Evolutionary conservation across 2,797 vertebrate genomes (phyloP).

Genomic region (Notamacropus eugenii): DNA sequence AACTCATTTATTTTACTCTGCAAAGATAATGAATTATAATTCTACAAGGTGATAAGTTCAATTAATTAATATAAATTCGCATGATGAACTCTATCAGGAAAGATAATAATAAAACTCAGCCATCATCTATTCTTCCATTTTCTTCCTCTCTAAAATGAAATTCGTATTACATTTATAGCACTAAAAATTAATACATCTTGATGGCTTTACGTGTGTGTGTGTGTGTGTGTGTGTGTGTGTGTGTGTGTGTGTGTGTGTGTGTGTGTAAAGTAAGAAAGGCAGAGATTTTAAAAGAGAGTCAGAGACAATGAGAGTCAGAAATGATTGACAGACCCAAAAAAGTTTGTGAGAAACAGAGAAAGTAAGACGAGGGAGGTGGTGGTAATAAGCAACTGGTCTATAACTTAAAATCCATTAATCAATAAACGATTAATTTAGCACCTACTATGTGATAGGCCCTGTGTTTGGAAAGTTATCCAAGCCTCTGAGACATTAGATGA

Average conservation of each 20-base stretch:
- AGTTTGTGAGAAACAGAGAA: too few relatives aligned
- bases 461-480: neutral
- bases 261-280: neutral
- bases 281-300: neutral
- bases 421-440: neutral
- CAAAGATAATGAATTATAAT: neutral
- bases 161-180: neutral
- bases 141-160: neutral
- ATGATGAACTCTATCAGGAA: neutral
- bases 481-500: neutral
- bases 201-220: neutral
- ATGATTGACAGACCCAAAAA: neutral
- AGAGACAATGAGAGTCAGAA: neutral
- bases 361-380: too few relatives aligned
- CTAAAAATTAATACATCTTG: neutral
- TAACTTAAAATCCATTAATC: neutral
- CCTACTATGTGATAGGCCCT: neutral
- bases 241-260: neutral
- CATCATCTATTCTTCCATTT: neutral
- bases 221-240: neutral
- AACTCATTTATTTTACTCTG: slow-evolving; percentile 4
- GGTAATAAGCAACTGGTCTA: neutral
- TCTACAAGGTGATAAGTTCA: neutral
- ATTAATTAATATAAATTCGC: neutral
- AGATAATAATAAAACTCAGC: neutral